A percentile compares a stretch with the other conserved stretches of the same genome.
These are phyloP conservation scores for Irena cyanogastra DNA, from an alignment of 2,113 vertebrate genomes.

Conservation along the genomic window DNA sequence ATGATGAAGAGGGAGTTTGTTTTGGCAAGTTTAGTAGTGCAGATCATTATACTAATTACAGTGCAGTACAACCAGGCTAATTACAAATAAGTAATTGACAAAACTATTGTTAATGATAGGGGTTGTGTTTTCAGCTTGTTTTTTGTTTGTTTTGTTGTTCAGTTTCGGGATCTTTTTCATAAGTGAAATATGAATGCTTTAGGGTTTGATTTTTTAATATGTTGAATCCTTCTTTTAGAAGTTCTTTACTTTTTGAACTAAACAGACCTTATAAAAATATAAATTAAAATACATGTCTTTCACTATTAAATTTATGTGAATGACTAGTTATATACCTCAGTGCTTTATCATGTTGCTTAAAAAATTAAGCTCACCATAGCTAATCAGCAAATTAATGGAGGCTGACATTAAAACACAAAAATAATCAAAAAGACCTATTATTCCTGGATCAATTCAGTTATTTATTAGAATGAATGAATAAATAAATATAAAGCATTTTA, in stretches of 20 bases:
- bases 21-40: neutral
- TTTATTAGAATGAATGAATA: neutral
- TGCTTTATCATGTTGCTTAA: neutral
- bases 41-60: neutral
- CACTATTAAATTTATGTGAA: neutral
- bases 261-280: neutral
- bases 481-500: neutral
- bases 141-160: neutral
- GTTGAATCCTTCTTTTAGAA: neutral
- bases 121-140: neutral
- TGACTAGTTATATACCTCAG: neutral
- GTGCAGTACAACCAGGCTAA: neutral
- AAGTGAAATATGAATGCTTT: neutral
- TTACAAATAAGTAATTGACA: neutral
- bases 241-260: neutral
- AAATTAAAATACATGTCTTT: neutral
- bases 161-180: neutral
- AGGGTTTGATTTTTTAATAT: neutral
- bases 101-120: neutral
- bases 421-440: neutral
- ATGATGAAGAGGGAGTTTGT: neutral
- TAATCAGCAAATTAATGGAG: neutral
- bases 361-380: neutral
- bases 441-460: neutral
- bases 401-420: neutral